Evolutionary conservation across 2,797 vertebrate species (phyloP).

Genomic region (Discoglossus pictus): DNA sequence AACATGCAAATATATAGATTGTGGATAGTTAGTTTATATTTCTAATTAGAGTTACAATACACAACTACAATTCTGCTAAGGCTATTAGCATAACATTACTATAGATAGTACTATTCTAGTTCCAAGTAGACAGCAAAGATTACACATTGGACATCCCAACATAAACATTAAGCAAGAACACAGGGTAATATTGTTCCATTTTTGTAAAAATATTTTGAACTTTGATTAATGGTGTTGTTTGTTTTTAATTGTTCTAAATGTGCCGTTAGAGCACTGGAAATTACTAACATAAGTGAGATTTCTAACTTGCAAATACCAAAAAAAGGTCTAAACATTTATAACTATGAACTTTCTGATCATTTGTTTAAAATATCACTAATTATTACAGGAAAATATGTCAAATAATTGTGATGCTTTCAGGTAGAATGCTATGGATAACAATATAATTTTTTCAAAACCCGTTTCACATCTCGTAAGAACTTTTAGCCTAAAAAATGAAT

Average conservation of each 20-base stretch:
- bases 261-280: too few species aligned
- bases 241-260: too few species aligned
- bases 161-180: background rate
- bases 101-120: background rate
- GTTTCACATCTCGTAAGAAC: constrained; percentile 60
- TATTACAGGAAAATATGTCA: too few species aligned
- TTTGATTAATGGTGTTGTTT: too few species aligned
- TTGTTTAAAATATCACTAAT: background rate
- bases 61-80: background rate
- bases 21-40: background rate
- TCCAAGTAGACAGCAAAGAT: background rate
- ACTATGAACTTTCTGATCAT: too few species aligned
- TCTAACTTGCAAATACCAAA: too few species aligned
- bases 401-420: constrained; percentile 68
- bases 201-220: too few species aligned
- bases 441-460: constrained; percentile 63
- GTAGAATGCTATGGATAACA: constrained; percentile 68
- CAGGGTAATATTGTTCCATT: too few species aligned
- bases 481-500: constrained; percentile 48
- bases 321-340: too few species aligned
- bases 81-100: too few species aligned
- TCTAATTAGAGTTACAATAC: background rate
- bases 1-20: background rate
- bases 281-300: too few species aligned
- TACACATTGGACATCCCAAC: background rate